Conservation (phyloP, 2,888 invertebrate genomes). For the Schizaphis graminum region DNA sequence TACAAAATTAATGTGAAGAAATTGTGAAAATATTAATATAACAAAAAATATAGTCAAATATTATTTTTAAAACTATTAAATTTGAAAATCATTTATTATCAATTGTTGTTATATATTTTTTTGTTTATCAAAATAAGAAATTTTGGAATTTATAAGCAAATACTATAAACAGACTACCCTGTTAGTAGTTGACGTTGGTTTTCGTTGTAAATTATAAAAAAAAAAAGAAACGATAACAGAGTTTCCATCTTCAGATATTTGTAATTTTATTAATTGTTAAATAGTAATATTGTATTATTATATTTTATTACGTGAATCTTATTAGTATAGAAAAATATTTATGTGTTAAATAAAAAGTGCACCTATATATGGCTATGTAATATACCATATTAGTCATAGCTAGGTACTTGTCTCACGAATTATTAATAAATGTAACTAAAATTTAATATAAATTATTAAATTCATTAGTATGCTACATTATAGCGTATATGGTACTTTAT, state of each 20-base stretch:
- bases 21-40: not conserved
- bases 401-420: not conserved
- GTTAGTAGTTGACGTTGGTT: not conserved
- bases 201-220: not conserved
- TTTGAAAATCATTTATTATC: not conserved
- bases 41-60: not conserved
- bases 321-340: not conserved
- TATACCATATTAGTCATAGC: not conserved
- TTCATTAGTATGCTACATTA: not conserved
- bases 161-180: not conserved
- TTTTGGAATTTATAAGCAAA: not conserved
- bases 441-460: not conserved
- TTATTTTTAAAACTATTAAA: not conserved
- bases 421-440: not conserved
- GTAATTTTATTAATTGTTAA: not conserved
- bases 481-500: not conserved
- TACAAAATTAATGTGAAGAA: not conserved
- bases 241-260: not conserved
- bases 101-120: not conserved
- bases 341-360: not conserved
- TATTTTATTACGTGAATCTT: not conserved
- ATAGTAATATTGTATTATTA: not conserved
- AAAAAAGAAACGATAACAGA: not conserved
- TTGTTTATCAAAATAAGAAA: not conserved
- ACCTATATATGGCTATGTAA: not conserved